Evolutionary conservation across 2,888 invertebrate genomes (phyloP).

Genomic region (Conomelus anceps): DNA sequence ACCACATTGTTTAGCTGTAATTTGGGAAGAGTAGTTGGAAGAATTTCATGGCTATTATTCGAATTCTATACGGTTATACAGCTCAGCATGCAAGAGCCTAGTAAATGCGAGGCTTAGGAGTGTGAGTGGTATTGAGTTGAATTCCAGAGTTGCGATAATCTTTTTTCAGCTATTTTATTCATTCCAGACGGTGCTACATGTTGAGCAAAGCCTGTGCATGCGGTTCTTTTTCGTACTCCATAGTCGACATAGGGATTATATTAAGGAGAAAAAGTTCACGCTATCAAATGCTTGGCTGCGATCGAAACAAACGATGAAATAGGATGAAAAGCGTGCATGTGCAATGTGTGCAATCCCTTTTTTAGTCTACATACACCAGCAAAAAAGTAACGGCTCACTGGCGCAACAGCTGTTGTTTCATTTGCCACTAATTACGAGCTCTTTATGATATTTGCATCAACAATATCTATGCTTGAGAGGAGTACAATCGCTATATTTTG

Average conservation of each 20-base stretch:
- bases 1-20: background rate
- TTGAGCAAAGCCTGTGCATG: background rate
- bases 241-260: background rate
- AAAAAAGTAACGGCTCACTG: background rate
- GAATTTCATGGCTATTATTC: background rate
- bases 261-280: background rate
- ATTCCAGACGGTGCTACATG: background rate
- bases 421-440: constrained; percentile 3
- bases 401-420: constrained; percentile 17
- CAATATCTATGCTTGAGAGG: constrained; percentile 7
- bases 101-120: background rate
- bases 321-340: background rate
- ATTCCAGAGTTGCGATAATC: background rate
- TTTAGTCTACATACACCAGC: background rate
- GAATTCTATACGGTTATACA: background rate
- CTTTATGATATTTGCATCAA: constrained; percentile 22
- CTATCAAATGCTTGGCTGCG: background rate
- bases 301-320: background rate
- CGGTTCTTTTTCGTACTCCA: background rate
- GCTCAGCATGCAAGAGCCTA: background rate
- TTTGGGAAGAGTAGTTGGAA: background rate
- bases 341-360: background rate
- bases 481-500: background rate
- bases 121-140: background rate
- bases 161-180: background rate